Conservation (phyloP, 2,888 invertebrate species). For the Argyresthia albistria region DNA sequence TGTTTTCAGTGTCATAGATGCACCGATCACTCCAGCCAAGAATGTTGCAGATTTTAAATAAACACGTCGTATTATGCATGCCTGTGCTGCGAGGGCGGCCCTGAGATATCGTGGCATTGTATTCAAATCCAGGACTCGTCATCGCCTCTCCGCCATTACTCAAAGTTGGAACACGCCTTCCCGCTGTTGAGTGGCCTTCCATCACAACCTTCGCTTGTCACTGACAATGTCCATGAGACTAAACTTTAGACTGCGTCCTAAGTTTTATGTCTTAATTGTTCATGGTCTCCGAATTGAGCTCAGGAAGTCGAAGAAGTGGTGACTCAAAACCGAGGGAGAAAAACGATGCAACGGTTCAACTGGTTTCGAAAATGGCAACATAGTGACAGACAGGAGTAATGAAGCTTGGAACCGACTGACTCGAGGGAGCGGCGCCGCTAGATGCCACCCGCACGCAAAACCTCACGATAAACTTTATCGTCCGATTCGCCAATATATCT, state of each 20-base stretch:
- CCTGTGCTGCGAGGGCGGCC: conserved; percentile 49
- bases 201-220: neutral
- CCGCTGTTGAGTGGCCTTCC: conserved; percentile 9
- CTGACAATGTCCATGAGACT: neutral
- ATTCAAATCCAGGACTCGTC: conserved; percentile 59
- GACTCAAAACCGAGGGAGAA: no score
- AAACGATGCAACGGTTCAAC: conserved; percentile 2
- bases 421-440: conserved; percentile 10
- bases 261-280: no score
- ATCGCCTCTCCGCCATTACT: conserved; percentile 35
- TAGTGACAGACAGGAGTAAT: conserved; percentile 4
- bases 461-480: conserved; percentile 7
- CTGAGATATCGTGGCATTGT: conserved; percentile 66
- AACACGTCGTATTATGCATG: conserved; percentile 54
- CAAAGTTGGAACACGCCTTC: conserved; percentile 34
- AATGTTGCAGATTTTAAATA: conserved; percentile 55
- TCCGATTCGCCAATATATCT: conserved; percentile 9
- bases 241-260: no score
- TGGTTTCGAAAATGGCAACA: conserved; percentile 4
- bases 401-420: conserved; percentile 9
- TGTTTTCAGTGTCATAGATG: conserved; percentile 35
- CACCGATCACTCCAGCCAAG: conserved; percentile 32
- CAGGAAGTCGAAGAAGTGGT: no score
- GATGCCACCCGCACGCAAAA: conserved; percentile 2
- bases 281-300: no score